Percentiles rank a stretch among this genome's conserved stretches.
Evolutionary conservation across 1,140 invertebrate genomes (phyloP).

Genomic region (Parapsyche elsis): DNA sequence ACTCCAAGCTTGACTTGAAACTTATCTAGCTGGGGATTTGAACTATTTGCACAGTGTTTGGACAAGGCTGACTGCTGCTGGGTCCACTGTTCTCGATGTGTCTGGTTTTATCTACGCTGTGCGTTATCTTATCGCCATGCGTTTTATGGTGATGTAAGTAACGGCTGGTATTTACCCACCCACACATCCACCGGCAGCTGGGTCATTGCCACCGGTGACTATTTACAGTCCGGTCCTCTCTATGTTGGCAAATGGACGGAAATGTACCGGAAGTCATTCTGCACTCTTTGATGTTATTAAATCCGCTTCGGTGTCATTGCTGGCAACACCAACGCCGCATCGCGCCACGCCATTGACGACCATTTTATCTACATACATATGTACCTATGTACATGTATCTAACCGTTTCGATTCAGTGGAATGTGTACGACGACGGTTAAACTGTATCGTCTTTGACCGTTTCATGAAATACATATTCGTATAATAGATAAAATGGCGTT

Average conservation of each 20-base stretch:
- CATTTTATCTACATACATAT: too few species aligned
- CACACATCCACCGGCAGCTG: background rate
- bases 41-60: background rate
- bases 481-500: too few species aligned
- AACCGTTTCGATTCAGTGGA: too few species aligned
- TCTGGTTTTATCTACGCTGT: background rate
- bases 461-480: too few species aligned
- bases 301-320: background rate
- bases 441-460: too few species aligned
- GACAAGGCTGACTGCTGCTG: background rate
- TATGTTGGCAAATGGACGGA: background rate
- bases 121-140: background rate
- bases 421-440: too few species aligned
- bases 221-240: background rate
- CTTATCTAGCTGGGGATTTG: background rate
- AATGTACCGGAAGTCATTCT: slow-evolving; percentile 6
- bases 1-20: too few species aligned
- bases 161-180: slow-evolving; percentile 2
- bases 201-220: background rate
- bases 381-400: too few species aligned
- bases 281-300: slow-evolving; percentile 1
- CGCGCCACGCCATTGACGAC: too few species aligned
- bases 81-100: background rate
- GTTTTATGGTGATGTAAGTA: slow-evolving; percentile 8
- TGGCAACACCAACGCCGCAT: too few species aligned